phyloP scores from a whole-genome alignment of 2,888 invertebrate species.

The Thymelicus lineola region DNA sequence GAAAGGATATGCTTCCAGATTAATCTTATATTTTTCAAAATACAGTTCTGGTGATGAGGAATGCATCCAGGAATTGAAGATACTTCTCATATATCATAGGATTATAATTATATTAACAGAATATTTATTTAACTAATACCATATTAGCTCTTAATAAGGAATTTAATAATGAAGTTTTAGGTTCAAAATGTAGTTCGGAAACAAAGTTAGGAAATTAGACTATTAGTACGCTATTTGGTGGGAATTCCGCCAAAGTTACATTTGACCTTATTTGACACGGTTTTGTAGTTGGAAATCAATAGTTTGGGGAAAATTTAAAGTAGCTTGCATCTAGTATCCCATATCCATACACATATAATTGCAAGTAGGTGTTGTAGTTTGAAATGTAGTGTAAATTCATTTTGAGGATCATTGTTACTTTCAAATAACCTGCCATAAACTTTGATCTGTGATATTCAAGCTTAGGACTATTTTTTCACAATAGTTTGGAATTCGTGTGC shows the following conservation, averaged over 20 bases:
- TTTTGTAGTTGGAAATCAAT: conserved; percentile 1
- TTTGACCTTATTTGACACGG: conserved; percentile 13
- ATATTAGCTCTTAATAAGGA: not conserved
- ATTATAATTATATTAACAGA: too few species aligned
- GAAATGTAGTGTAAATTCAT: too few species aligned
- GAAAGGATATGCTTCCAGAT: too few species aligned
- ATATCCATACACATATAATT: too few species aligned
- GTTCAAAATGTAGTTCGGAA: conserved; percentile 8
- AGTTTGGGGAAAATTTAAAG: not conserved
- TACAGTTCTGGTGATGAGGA: too few species aligned
- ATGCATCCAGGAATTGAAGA: too few species aligned
- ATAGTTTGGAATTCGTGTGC: conserved; percentile 25
- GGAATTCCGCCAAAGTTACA: conserved; percentile 20
- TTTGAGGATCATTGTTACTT: too few species aligned
- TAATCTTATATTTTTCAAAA: too few species aligned
- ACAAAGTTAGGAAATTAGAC: conserved; percentile 26
- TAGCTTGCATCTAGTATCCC: not conserved
- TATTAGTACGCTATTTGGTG: conserved; percentile 19
- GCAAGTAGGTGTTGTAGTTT: too few species aligned
- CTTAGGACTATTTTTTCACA: conserved; percentile 21
- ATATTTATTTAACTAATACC: not conserved
- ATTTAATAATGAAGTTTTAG: conserved; percentile 12
- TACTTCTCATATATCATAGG: too few species aligned
- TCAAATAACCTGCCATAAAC: not conserved
- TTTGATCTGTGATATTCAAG: conserved; percentile 14